Conservation (phyloP, 1,140 invertebrate species). For the Drosophila subobscura region DNA sequence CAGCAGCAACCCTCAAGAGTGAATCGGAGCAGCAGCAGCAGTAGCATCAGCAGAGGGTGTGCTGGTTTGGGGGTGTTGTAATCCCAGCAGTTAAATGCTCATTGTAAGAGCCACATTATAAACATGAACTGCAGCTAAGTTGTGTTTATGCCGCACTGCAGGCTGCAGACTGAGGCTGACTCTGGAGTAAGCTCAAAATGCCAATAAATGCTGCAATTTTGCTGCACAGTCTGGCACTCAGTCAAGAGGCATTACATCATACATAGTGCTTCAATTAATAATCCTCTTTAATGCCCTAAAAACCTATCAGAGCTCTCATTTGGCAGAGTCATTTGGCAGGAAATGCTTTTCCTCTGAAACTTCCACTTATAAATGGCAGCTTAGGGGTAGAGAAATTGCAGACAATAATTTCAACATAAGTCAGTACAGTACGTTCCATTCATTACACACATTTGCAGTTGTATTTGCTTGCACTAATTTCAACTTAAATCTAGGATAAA, state of each 20-base stretch:
- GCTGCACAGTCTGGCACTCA: not conserved
- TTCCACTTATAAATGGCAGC: no score
- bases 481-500: slow-evolving; percentile 28
- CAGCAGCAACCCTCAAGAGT: not conserved
- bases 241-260: not conserved
- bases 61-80: not conserved
- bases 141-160: slow-evolving; percentile 32
- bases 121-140: slow-evolving; percentile 12
- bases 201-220: slow-evolving; percentile 29
- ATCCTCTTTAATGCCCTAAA: no score
- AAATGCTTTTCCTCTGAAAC: not conserved
- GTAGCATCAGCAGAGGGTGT: not conserved
- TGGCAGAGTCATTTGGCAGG: not conserved
- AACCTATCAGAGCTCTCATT: no score
- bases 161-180: not conserved
- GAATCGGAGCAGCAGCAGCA: no score
- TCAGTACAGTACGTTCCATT: slow-evolving; percentile 34
- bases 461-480: slow-evolving; percentile 47
- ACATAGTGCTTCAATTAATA: not conserved
- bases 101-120: slow-evolving; percentile 8
- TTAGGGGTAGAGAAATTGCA: not conserved
- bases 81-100: slow-evolving; percentile 36
- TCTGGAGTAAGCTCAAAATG: slow-evolving; percentile 6
- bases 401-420: slow-evolving; percentile 2
- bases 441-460: slow-evolving; percentile 34